A percentile compares a stretch with the other conserved stretches of the same genome.
These are phyloP conservation scores for Ditylenchus dipsaci DNA, from an alignment of 1,140 invertebrate species.

Conservation along the genomic window DNA sequence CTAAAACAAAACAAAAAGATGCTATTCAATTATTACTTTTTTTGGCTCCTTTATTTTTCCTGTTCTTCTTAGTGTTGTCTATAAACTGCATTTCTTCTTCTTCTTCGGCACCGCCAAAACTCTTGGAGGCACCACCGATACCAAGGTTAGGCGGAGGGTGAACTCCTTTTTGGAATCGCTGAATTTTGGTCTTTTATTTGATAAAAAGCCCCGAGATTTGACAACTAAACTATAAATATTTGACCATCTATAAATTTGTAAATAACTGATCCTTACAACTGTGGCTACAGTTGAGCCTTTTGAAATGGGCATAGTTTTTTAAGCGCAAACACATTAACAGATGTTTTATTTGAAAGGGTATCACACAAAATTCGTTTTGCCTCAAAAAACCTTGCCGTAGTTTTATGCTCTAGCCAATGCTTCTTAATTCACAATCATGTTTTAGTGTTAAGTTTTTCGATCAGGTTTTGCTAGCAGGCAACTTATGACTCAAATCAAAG, in stretches of 20 bases:
- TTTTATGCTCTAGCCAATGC: no score
- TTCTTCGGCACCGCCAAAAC: not conserved
- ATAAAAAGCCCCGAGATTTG: no score
- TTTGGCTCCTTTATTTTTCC: not conserved
- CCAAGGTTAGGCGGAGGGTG: slow-evolving; percentile 24
- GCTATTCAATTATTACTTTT: not conserved
- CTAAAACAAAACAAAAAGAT: no score
- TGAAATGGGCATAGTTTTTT: not conserved
- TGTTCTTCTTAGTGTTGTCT: not conserved
- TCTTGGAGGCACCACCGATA: not conserved
- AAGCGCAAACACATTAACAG: not conserved
- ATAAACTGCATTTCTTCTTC: not conserved
- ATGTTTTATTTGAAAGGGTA: no score
- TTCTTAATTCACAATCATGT: no score
- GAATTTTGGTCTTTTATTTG: no score
- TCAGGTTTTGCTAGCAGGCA: not conserved
- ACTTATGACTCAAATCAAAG: slow-evolving; percentile 13
- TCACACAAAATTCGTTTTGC: no score
- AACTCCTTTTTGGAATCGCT: slow-evolving; percentile 33
- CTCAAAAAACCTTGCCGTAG: no score
- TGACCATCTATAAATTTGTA: no score
- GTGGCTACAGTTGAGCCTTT: no score
- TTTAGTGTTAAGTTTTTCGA: not conserved
- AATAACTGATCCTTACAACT: no score
- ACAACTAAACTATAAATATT: no score